Evolutionary conservation across 2,797 vertebrate species (phyloP).

Genomic region (Trichosurus vulpecula): DNA sequence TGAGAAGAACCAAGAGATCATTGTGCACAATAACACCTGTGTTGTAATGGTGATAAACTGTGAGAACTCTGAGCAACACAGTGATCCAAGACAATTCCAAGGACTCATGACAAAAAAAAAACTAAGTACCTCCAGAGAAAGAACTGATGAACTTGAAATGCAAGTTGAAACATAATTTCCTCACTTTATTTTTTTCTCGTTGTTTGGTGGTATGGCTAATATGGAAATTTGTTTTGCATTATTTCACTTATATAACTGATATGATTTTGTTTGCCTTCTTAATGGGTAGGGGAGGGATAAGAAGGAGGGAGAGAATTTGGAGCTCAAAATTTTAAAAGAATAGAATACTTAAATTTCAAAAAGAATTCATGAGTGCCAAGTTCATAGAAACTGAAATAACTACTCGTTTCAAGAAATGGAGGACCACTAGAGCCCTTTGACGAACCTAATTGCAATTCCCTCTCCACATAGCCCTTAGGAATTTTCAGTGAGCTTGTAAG

Average conservation of each 20-base stretch:
- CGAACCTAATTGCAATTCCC: not conserved
- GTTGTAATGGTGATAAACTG: not conserved
- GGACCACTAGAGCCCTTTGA: not conserved
- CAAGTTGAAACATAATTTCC: not conserved
- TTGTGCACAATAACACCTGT: not conserved
- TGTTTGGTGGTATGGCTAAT: not conserved
- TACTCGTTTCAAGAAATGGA: not conserved
- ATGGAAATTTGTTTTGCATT: not conserved
- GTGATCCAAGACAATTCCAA: not conserved
- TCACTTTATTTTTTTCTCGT: not conserved
- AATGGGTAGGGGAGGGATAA: not conserved
- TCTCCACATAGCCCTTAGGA: not conserved
- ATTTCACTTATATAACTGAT: not conserved
- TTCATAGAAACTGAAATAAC: not conserved
- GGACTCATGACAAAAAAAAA: not conserved
- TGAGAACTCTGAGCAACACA: not conserved
- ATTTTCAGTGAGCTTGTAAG: not conserved
- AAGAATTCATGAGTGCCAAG: not conserved
- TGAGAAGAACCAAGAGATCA: not conserved
- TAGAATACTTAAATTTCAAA: not conserved
- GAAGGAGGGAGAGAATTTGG: not conserved
- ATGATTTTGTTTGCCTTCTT: not conserved
- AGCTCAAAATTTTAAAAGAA: not conserved
- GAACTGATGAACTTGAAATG: not conserved
- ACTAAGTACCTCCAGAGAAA: not conserved